These are phyloP conservation scores for Tragulus kanchil DNA, from an alignment of 2,113 vertebrate species.

Conservation along the genomic window DNA sequence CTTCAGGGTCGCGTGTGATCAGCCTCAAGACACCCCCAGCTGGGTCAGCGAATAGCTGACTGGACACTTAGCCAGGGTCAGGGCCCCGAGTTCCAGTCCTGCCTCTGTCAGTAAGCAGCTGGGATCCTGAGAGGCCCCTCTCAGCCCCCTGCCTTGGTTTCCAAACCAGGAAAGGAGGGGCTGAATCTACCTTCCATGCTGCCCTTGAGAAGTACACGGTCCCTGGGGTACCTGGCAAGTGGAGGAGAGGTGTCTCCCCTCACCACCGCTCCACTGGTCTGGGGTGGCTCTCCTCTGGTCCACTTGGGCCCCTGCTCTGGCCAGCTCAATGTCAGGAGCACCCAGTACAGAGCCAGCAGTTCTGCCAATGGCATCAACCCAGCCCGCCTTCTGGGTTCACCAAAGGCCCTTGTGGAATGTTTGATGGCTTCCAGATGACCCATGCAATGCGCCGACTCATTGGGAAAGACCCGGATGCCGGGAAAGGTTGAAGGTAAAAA, in stretches of 20 bases:
- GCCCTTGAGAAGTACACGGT: fast-evolving
- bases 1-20: fast-evolving
- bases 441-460: fast-evolving
- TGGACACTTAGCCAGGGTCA: neutral
- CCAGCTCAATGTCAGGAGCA: neutral
- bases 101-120: neutral
- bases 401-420: neutral
- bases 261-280: neutral
- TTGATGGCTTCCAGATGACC: neutral
- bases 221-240: neutral
- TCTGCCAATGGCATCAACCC: neutral
- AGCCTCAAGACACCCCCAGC: neutral
- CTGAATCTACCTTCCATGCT: neutral
- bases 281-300: neutral
- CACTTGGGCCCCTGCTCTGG: neutral
- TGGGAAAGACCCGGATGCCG: neutral
- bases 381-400: neutral
- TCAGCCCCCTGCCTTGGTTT: neutral
- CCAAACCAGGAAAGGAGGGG: neutral
- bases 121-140: neutral
- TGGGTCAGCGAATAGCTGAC: neutral
- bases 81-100: neutral
- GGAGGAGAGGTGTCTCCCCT: neutral
- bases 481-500: neutral
- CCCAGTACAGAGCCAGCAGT: too few species aligned